Base-by-base conservation (phyloP, 1,140 invertebrate species). In the Zophobas atratus region DNA sequence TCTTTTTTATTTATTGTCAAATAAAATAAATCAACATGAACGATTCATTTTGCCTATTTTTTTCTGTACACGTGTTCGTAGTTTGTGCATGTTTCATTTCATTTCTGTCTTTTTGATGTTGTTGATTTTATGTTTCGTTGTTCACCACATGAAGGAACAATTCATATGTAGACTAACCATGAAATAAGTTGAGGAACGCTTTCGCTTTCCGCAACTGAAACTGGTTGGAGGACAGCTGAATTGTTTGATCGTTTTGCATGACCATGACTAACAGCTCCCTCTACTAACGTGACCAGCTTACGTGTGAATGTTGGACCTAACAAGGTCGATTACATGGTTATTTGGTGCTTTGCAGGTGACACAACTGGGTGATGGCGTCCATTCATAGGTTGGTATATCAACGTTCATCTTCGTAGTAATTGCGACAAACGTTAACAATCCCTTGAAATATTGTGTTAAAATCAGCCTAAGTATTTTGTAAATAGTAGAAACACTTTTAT, bases 341-440 rank as follows among this genome's bases (percentile, higher is more conserved):
- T 86, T 85, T 85, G 84, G 84, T 86, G 85, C 83, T 85, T 85
- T 86, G 78, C 85, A 86, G 85, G 84, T 86, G 82, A 70, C 81
- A 81, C 82, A 83, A 77, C 78, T 82, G 78, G 85, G 83, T 84
- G 85, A 84, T 80, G 83, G 82, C 81, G 79, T 83, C 83, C 79
- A 70, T 84, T 72, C 84, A 84, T 82, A 86, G 83, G 83, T 86
- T 86, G 85, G 85, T 85, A 85, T 85, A 81, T 79, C 81, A 84
- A 81, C 82, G 80, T 80, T 82, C 82, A 75, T 81, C 83, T 38
- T 78, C 76, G 56, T 82, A 80, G 79, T 75, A 77, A 82, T 80
- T 76, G 56, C 76, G 76, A 81, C 80, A 78, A 78, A 80, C 75
- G 75, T 76, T 70, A 5, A 71, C 5, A 35, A 46, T 46, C 48